Base-by-base conservation (phyloP, 2,797 vertebrate species). In the Mormyrus hasselquistii region DNA sequence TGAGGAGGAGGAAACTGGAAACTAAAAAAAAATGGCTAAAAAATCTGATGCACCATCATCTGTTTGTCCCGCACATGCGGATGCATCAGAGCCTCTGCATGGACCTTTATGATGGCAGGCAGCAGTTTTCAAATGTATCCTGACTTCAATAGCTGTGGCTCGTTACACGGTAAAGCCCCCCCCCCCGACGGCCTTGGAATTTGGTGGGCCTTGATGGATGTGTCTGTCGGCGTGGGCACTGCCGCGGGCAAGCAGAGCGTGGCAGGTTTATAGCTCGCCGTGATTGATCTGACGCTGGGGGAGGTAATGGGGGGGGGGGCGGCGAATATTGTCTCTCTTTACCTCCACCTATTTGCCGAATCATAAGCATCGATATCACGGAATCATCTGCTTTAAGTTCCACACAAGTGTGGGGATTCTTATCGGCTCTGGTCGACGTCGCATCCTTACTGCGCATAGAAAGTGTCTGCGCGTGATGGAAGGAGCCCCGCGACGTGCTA, bases 201-300 rank as follows among this genome's bases (percentile, higher is more conserved):
- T 50, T 85, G 47, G n/a, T 49, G 22, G 83, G 49, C 49, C 25
- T 86, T 86, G 85, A 86, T 86, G 85, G 85, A 86, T 86, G 85
- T 19, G 3, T 50, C 84, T 86, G 52, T 59, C 85, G 19, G 53
- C 5, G 16, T 3, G 14, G 85, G 85, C 8, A 57, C 29, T 14
- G 85, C 85, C 50, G 85, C 34, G 52, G 85, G 85, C 82, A 25
- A 10, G n/a, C 44, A 5, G 47, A 34, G 34, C 52, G 85, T 41
- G 85, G 52, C 52, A 57, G 85, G 9, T 86, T 86, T 86, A 86
- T 86, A 14, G 29, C 52, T 55, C 4, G 5, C 22, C 14, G 0
- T 86, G 52, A 86, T 86, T 29, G 50, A 86, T 86, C 29, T 86
- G 85, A 57, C 14, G 12, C 22, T 57, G 52, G 85, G 34, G 47